These are phyloP conservation scores for Perdita meconis DNA, from an alignment of 2,888 invertebrate genomes.

Conservation along the genomic window DNA sequence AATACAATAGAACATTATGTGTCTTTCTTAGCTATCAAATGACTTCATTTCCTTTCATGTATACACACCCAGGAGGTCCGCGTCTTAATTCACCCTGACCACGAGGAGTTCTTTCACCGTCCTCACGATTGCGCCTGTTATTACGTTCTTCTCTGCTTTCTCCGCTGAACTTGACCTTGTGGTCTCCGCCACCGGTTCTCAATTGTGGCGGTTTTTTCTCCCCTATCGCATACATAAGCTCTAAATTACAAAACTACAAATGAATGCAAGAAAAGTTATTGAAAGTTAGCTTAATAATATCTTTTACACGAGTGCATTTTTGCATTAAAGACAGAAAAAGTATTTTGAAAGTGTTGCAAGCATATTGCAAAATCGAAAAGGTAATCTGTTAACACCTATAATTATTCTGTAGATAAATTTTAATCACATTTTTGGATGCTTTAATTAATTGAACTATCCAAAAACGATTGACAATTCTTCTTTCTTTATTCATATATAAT, in stretches of 20 bases:
- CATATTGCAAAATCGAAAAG: too few species aligned
- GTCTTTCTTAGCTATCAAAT: not conserved
- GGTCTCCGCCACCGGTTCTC: constrained; percentile 80
- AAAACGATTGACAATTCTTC: too few species aligned
- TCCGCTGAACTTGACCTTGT: constrained; percentile 85
- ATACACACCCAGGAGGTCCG: constrained; percentile 79
- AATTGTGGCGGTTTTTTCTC: constrained; percentile 82
- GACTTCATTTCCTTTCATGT: not conserved
- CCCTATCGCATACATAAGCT: constrained; percentile 80
- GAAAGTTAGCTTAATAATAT: too few species aligned
- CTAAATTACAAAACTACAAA: not conserved
- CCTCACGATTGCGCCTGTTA: constrained; percentile 88
- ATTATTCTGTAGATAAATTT: too few species aligned
- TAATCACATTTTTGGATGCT: too few species aligned
- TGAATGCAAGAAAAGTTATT: not conserved
- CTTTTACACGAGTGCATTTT: too few species aligned
- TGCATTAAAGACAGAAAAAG: too few species aligned
- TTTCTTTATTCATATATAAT: too few species aligned
- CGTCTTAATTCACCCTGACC: constrained; percentile 78
- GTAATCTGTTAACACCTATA: too few species aligned
- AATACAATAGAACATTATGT: not conserved
- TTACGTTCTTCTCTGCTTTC: constrained; percentile 91
- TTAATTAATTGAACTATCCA: too few species aligned
- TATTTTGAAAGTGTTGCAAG: too few species aligned
- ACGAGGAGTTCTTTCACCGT: constrained; percentile 77